Evolutionary conservation across 2,113 vertebrate species (phyloP), one percentile per base, ranked within the genome.

Genomic region (Lampris incognitus): DNA sequence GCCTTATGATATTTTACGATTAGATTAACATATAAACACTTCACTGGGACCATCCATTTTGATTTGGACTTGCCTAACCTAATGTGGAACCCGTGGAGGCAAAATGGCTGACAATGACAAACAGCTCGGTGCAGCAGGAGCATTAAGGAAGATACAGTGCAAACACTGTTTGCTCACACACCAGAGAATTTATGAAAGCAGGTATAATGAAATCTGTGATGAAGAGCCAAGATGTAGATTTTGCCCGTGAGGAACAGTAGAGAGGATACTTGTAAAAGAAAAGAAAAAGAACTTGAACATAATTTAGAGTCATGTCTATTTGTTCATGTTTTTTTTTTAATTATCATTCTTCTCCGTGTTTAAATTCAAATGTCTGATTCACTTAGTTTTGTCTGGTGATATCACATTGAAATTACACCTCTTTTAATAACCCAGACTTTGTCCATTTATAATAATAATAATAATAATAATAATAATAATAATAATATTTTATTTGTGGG

Each of bases 51-150:
- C 85, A 90, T 91, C 90, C 89, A 92, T 92, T 92, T 92, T 92
- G 87, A 93, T 93, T 85, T 86, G 0, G 73, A 88, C 87, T 87
- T 84, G 87, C 79, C 75, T 91, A 92, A 90, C 90, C 89, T 88
- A 91, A 92, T 91, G 88, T 77, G 70, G 76, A 90, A 87, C 79
- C 77, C 24, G 46, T 82, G 73, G 85, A 87, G 84, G 83, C 85
- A 88, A 91, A 90, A 92, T 91, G 89, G 89, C 89, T 88, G 91
- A 89, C 90, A 86, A 86, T 89, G 90, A 92, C 89, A 88, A 89
- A 93, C 84, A 88, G 87, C 80, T 77, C 72, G 44, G 78, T 78
- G 81, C 70, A 76, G 78, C 75, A 69, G 66, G 37, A 79, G 77
- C 76, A 81, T 85, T 84, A 85, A 89, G 71, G 78, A 82, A 86